Conservation (phyloP, 2,797 vertebrate genomes). For the Holocentrus rufus region DNA sequence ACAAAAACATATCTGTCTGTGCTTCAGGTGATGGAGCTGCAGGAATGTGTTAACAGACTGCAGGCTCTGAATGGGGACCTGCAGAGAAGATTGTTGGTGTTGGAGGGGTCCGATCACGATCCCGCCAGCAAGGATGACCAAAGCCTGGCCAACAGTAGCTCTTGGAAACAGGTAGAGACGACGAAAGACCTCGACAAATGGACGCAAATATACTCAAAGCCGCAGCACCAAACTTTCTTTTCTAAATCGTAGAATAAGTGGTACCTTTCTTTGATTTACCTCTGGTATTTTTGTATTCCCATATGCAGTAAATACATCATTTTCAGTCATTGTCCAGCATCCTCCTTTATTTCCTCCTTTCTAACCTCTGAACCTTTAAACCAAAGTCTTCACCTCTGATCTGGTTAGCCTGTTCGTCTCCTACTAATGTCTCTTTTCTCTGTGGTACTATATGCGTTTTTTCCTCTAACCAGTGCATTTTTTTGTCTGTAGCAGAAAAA, state of each 20-base stretch:
- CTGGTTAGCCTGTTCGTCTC: slow-evolving; percentile 53
- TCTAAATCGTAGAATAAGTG: slow-evolving; percentile 2
- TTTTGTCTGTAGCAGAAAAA: slow-evolving; percentile 61
- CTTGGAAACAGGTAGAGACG: slow-evolving; percentile 80
- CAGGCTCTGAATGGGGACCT: slow-evolving; percentile 85
- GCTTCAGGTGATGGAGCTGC: slow-evolving; percentile 86
- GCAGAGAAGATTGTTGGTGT: slow-evolving; percentile 75
- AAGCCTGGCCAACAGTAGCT: slow-evolving; percentile 34
- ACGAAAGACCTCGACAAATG: slow-evolving; percentile 4
- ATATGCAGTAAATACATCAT: slow-evolving; percentile 40
- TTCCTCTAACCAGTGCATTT: slow-evolving; percentile 66
- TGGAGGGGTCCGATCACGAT: slow-evolving; percentile 69
- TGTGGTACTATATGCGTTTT: slow-evolving; percentile 48
- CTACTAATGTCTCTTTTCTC: slow-evolving; percentile 53
- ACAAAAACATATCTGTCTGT: slow-evolving; percentile 13
- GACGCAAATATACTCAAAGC: slow-evolving; percentile 7
- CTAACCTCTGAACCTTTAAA: slow-evolving; percentile 64
- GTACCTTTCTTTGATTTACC: slow-evolving; percentile 11
- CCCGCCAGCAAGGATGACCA: slow-evolving; percentile 50
- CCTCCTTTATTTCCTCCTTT: slow-evolving; percentile 63
- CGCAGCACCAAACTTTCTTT: not conserved
- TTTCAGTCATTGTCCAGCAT: slow-evolving; percentile 61
- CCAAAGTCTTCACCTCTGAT: slow-evolving; percentile 60
- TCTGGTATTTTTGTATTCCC: slow-evolving; percentile 24
- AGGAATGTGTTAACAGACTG: slow-evolving; percentile 82